Conservation (phyloP, 92 coral and sea anemone species). For the Epizoanthus fatuus region DNA sequence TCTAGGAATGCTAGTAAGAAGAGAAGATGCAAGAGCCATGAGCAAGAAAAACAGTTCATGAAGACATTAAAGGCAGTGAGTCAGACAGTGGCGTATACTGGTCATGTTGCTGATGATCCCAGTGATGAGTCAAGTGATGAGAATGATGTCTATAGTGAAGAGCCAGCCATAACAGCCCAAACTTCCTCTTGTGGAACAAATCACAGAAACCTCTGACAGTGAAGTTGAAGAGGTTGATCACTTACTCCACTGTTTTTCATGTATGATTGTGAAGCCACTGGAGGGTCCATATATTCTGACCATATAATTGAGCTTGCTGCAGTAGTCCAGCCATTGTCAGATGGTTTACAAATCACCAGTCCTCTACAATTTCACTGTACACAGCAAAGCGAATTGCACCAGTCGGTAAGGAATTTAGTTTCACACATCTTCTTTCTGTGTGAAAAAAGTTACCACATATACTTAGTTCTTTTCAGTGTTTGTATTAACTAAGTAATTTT, state of each 20-base stretch:
- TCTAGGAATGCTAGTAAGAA: conserved; percentile 38
- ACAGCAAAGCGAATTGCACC: conserved; percentile 51
- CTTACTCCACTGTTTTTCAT: conserved; percentile 42
- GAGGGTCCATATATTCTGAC: conserved; percentile 54
- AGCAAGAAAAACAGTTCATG: conserved; percentile 45
- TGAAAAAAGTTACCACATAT: no score
- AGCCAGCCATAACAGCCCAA: conserved; percentile 9
- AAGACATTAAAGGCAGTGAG: conserved; percentile 29
- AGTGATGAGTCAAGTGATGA: conserved; percentile 7
- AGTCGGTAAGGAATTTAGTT: conserved; percentile 19
- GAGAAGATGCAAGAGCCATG: conserved; percentile 41
- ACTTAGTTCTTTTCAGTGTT: no score
- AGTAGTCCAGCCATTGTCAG: conserved; percentile 59
- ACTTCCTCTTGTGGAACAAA: not conserved
- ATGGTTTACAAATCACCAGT: not conserved
- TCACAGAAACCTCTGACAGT: not conserved
- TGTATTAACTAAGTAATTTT: no score
- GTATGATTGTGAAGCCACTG: conserved; percentile 65
- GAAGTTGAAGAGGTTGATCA: not conserved
- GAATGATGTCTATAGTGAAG: conserved; percentile 12
- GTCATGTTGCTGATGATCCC: not conserved
- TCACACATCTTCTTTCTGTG: no score
- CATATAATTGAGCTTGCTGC: conserved; percentile 70
- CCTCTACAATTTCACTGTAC: conserved; percentile 32
- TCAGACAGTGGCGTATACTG: conserved; percentile 32